Percentiles rank a stretch among this genome's conserved stretches.
Conservation (phyloP, 2,113 vertebrate genomes). For the Isurus oxyrinchus region DNA sequence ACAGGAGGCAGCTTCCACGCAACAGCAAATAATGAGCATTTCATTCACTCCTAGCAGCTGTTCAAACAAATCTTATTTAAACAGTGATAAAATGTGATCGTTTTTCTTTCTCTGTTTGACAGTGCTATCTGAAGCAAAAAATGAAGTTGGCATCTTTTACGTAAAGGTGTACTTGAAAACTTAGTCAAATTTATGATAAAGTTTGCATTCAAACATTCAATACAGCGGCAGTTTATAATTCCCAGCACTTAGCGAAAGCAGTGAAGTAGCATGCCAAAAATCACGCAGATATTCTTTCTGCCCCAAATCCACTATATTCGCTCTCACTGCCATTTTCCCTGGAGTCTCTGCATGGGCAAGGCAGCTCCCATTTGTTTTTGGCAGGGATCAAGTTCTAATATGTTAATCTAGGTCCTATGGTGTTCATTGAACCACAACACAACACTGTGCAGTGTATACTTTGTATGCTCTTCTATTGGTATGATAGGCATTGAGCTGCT, state of each 20-base stretch:
- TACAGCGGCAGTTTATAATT: not conserved
- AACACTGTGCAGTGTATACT: not conserved
- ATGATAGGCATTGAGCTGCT: not conserved
- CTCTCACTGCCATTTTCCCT: not conserved
- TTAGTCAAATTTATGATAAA: not conserved
- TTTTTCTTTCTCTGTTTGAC: not conserved
- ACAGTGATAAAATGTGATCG: not conserved
- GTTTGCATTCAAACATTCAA: not conserved
- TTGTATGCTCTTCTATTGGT: not conserved
- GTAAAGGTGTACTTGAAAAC: not conserved
- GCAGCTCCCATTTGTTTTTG: not conserved
- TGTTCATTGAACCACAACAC: not conserved
- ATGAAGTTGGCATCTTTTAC: not conserved
- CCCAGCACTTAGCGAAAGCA: not conserved
- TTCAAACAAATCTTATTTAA: constrained; percentile 29
- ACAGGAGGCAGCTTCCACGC: not conserved
- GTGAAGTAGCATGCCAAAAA: not conserved
- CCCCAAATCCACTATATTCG: not conserved
- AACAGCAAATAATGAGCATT: not conserved
- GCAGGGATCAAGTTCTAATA: not conserved
- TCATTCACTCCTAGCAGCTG: not conserved
- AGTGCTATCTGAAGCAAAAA: not conserved
- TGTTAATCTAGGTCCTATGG: not conserved
- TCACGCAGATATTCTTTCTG: not conserved
- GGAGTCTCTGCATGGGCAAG: not conserved